Percentiles rank a stretch among this genome's conserved stretches.
Conservation (phyloP, 2,113 vertebrate genomes). For the Chamaetylas fuelleborni region DNA sequence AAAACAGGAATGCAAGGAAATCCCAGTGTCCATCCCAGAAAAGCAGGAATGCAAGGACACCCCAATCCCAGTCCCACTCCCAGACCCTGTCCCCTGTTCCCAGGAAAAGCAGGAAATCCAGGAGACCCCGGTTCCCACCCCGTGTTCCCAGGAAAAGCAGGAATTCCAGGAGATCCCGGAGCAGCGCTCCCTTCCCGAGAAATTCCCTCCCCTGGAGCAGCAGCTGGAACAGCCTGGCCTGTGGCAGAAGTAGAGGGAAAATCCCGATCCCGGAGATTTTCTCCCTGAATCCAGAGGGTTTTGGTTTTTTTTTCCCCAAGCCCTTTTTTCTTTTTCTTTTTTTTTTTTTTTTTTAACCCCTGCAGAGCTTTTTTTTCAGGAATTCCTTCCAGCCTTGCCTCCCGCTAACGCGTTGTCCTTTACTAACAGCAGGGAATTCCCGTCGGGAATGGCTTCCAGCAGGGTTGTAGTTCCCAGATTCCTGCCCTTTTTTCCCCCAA, state of each 20-base stretch:
- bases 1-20: background rate
- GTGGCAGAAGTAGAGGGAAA: slow-evolving; percentile 35
- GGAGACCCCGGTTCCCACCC: background rate
- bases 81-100: background rate
- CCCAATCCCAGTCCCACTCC: background rate
- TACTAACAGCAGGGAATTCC: slow-evolving; percentile 17
- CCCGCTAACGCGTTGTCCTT: background rate
- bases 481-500: background rate
- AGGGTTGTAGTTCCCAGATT: background rate
- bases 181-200: background rate
- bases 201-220: slow-evolving; percentile 16
- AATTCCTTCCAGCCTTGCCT: background rate
- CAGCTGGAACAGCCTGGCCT: slow-evolving; percentile 20
- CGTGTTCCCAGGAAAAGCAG: background rate
- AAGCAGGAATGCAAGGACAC: background rate
- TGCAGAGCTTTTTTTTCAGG: background rate
- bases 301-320: background rate
- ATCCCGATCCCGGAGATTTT: background rate
- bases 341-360: background rate
- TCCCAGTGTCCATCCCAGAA: background rate
- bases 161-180: background rate
- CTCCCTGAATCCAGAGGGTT: background rate
- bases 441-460: background rate
- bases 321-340: background rate
- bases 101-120: background rate